Conservation (phyloP, 2,113 vertebrate genomes). For the Prunella fulvescens region DNA sequence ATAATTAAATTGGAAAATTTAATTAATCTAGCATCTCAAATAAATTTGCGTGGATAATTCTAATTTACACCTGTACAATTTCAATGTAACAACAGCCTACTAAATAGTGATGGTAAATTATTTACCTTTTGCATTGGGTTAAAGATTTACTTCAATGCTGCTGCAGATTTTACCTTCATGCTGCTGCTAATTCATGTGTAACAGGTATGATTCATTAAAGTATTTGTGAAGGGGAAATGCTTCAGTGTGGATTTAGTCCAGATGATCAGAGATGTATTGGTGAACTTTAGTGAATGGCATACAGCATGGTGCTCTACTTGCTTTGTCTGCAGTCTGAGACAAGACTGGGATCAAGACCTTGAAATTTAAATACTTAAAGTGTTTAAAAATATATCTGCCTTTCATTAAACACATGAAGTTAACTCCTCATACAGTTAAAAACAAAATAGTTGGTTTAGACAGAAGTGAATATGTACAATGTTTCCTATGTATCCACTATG, state of each 20-base stretch:
- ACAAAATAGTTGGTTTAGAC: not conserved
- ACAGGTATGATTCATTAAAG: not conserved
- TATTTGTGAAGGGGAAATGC: not conserved
- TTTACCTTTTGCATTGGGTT: not conserved
- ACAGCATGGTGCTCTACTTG: not conserved
- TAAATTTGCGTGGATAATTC: not conserved
- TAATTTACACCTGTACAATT: not conserved
- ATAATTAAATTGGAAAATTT: not conserved
- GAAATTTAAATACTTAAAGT: not conserved
- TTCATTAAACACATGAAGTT: not conserved
- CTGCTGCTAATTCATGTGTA: not conserved
- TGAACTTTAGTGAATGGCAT: not conserved
- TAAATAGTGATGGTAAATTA: not conserved
- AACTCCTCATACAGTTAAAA: not conserved
- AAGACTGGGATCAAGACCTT: not conserved
- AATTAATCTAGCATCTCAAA: constrained; percentile 11
- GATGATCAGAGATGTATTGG: not conserved
- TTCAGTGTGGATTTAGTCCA: not conserved
- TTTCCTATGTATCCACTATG: not conserved
- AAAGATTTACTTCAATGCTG: not conserved
- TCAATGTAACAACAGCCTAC: not conserved
- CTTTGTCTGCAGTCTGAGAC: not conserved
- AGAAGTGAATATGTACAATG: not conserved
- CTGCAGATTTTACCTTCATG: not conserved
- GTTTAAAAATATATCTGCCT: not conserved